Percentiles rank a stretch among this genome's conserved stretches.
Conservation (phyloP, 2,113 vertebrate species). For the Empidonax alnorum region DNA sequence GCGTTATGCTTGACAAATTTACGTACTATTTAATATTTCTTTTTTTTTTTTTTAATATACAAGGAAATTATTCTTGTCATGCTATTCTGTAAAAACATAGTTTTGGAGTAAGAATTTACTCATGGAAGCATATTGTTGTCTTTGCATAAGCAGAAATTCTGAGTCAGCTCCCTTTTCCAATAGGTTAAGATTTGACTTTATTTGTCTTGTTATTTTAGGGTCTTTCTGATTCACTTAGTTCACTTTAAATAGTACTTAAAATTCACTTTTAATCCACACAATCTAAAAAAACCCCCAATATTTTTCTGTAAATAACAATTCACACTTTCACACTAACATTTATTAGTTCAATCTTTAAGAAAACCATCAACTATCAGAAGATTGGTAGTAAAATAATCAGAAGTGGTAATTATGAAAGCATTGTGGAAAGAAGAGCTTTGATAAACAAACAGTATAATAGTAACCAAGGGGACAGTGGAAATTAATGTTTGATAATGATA, state of each 20-base stretch:
- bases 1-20: constrained; percentile 20
- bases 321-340: not conserved
- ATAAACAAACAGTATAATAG: not conserved
- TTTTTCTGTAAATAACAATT: not conserved
- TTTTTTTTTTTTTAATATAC: not conserved
- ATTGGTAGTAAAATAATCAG: not conserved
- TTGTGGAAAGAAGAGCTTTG: not conserved
- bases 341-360: not conserved
- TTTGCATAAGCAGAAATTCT: not conserved
- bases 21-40: constrained; percentile 42
- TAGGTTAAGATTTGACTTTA: not conserved
- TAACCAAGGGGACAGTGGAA: not conserved
- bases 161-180: not conserved
- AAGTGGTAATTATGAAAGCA: not conserved
- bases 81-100: not conserved
- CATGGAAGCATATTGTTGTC: not conserved
- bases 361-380: not conserved
- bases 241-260: not conserved
- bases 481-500: not conserved
- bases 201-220: not conserved
- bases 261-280: not conserved
- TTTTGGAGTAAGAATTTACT: constrained; percentile 19
- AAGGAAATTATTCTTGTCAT: constrained; percentile 41
- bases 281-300: not conserved
- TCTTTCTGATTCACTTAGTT: not conserved